These are phyloP conservation scores for Synergus gifuensis DNA, from an alignment of 2,888 invertebrate genomes.

Conservation along the genomic window DNA sequence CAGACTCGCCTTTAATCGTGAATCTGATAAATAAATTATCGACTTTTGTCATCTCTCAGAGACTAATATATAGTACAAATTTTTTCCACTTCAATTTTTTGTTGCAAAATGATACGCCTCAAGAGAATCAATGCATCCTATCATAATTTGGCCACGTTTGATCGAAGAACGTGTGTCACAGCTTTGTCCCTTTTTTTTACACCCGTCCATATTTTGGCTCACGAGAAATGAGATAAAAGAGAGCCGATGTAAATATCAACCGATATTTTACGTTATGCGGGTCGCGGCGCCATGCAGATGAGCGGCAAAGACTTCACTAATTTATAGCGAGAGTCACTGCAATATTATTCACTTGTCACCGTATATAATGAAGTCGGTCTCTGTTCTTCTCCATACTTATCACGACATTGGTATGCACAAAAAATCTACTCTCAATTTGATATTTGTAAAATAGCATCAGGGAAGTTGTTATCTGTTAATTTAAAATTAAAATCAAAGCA, in stretches of 20 bases:
- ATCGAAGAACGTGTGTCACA: slow-evolving; percentile 3
- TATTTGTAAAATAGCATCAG: not conserved
- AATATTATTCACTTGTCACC: slow-evolving; percentile 64
- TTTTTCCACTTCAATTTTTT: not conserved
- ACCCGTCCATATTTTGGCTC: slow-evolving; percentile 3
- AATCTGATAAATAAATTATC: slow-evolving; percentile 11
- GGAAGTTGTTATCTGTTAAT: not conserved
- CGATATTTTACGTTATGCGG: slow-evolving; percentile 17
- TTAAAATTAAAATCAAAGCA: too few relatives aligned
- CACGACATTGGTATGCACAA: not conserved
- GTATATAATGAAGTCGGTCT: slow-evolving; percentile 57
- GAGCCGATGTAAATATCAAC: slow-evolving; percentile 25
- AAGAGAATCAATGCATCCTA: slow-evolving; percentile 2
- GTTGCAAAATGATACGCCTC: slow-evolving; percentile 8
- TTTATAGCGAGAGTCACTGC: slow-evolving; percentile 63
- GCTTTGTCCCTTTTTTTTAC: not conserved
- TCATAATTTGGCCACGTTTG: slow-evolving; percentile 35
- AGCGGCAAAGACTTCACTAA: slow-evolving; percentile 57
- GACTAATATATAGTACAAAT: not conserved
- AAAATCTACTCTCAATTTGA: not conserved
- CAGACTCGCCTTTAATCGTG: not conserved
- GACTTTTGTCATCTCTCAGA: not conserved
- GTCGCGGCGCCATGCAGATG: slow-evolving; percentile 59
- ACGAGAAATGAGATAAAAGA: slow-evolving; percentile 23
- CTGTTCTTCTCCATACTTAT: slow-evolving; percentile 31